These are phyloP conservation scores for Sesia bembeciformis DNA, from an alignment of 2,888 invertebrate genomes.

Conservation along the genomic window DNA sequence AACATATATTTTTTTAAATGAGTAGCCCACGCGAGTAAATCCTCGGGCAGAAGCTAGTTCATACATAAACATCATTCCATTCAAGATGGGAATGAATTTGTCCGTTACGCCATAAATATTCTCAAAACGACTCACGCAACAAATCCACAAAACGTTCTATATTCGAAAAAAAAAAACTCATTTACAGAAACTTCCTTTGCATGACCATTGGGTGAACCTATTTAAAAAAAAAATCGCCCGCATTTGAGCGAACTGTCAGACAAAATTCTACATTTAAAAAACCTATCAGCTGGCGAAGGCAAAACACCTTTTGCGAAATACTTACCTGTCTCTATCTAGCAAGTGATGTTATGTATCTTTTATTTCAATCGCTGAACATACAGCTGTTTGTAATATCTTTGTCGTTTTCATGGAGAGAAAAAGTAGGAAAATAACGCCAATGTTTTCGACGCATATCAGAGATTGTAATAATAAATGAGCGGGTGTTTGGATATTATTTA, in stretches of 20 bases:
- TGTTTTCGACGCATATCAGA: not conserved
- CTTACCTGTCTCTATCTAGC: not conserved
- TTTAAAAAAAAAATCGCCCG: not conserved
- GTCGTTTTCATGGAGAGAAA: not conserved
- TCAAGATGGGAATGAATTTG: no score
- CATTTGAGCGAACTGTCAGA: not conserved
- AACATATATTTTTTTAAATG: not conserved
- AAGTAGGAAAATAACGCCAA: not conserved
- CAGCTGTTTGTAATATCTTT: not conserved
- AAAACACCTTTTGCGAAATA: not conserved
- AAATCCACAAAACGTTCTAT: no score
- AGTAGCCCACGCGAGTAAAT: not conserved
- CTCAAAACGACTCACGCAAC: no score
- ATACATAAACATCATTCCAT: no score
- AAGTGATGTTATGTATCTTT: not conserved
- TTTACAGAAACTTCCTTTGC: no score
- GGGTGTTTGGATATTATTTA: no score
- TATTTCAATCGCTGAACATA: not conserved
- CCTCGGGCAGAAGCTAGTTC: not conserved
- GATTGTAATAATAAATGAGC: no score
- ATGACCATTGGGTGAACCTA: not conserved
- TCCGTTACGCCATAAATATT: no score
- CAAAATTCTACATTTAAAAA: not conserved
- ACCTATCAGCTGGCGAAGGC: not conserved
- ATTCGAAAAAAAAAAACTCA: no score